These are phyloP conservation scores for Brachyopa scutellaris DNA, from an alignment of 2,888 invertebrate species.

Conservation along the genomic window DNA sequence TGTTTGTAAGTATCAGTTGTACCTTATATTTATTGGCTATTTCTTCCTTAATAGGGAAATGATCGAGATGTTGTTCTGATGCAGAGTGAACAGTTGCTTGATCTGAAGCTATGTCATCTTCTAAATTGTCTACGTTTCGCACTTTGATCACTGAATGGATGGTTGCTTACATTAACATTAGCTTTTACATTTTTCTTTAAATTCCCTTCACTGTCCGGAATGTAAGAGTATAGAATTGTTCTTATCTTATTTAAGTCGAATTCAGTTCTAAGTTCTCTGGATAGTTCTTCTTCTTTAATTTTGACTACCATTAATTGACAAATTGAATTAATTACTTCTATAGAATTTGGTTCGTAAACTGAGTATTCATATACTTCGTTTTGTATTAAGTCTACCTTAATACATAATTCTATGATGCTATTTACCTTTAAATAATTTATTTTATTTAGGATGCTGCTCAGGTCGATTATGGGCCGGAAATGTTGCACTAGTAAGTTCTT, in stretches of 20 bases:
- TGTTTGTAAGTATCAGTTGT: slow-evolving; percentile 42
- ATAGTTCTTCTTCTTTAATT: neutral
- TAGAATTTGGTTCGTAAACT: neutral
- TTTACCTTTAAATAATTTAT: neutral
- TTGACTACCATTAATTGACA: neutral
- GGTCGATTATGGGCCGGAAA: too few species aligned
- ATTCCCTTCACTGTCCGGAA: neutral
- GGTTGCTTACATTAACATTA: too few species aligned
- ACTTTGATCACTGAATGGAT: too few species aligned
- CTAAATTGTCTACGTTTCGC: neutral
- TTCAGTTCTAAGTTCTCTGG: neutral
- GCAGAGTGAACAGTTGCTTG: slow-evolving; percentile 36
- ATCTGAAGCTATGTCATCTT: neutral
- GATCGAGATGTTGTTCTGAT: slow-evolving; percentile 44
- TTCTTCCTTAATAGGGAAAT: slow-evolving; percentile 33
- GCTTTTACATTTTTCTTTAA: neutral
- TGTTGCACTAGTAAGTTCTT: neutral
- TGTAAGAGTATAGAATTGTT: neutral
- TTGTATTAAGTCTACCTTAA: neutral
- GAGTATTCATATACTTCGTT: neutral
- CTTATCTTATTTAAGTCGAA: neutral
- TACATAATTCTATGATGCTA: neutral
- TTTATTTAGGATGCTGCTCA: neutral
- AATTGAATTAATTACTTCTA: neutral
- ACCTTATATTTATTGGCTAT: slow-evolving; percentile 55